phyloP scores from a whole-genome alignment of 2,113 vertebrate genomes.

The Ia io region DNA sequence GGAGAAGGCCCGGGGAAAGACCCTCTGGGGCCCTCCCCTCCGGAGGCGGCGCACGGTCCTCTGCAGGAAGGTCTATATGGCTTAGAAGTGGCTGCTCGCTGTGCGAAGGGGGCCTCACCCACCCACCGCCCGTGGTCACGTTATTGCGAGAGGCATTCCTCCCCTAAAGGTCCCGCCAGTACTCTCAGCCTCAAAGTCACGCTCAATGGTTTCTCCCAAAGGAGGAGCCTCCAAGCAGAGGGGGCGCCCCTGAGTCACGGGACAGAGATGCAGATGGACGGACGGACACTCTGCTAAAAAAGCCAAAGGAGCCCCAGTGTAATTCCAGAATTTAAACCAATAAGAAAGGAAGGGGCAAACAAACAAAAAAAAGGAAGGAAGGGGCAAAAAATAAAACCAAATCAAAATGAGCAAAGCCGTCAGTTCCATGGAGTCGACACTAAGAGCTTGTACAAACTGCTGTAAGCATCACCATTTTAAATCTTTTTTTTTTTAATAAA shows the following conservation, averaged over 20 bases:
- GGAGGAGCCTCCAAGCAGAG: slow-evolving; percentile 65
- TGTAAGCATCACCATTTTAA: slow-evolving; percentile 85
- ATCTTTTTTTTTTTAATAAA: slow-evolving; percentile 89
- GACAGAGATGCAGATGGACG: slow-evolving; percentile 70
- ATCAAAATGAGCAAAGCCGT: slow-evolving; percentile 67
- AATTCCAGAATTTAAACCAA: slow-evolving; percentile 75
- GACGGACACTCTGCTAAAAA: slow-evolving; percentile 74
- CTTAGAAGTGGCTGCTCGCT: slow-evolving; percentile 79
- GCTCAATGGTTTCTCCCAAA: slow-evolving; percentile 70
- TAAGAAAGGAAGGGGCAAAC: slow-evolving; percentile 64
- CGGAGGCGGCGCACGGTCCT: slow-evolving; percentile 65
- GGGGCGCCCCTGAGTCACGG: slow-evolving; percentile 69
- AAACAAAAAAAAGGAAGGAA: slow-evolving; percentile 40
- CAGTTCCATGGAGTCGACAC: slow-evolving; percentile 82
- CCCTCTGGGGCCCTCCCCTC: slow-evolving; percentile 38
- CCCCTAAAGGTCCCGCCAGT: slow-evolving; percentile 65
- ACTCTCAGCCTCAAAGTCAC: slow-evolving; percentile 67
- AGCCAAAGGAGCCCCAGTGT: slow-evolving; percentile 76
- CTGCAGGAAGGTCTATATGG: slow-evolving; percentile 79
- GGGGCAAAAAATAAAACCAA: background rate
- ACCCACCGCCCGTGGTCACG: slow-evolving; percentile 67
- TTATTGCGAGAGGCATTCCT: slow-evolving; percentile 89
- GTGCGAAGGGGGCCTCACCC: slow-evolving; percentile 77
- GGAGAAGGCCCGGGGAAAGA: slow-evolving; percentile 11
- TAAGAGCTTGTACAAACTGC: slow-evolving; percentile 88